A percentile compares a stretch with the other conserved stretches of the same genome.
These are phyloP conservation scores for Brachyhypopomus gauderio DNA, from an alignment of 2,113 vertebrate genomes.

Conservation along the genomic window DNA sequence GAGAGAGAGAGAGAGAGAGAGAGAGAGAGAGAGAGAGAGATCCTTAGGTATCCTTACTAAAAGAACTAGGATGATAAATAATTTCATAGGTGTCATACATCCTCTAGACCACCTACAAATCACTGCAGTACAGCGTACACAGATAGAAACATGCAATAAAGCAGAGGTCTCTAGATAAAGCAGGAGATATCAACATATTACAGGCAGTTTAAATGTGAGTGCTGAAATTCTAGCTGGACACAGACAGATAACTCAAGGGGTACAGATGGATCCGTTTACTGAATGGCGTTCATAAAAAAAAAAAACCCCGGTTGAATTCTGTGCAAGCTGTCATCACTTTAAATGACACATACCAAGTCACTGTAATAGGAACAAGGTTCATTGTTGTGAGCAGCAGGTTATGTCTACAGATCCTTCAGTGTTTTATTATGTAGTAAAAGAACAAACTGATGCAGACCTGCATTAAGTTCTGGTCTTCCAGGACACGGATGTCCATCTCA, in stretches of 20 bases:
- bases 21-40: conserved; percentile 30
- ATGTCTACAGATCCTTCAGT: too few relatives aligned
- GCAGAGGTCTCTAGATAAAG: not conserved
- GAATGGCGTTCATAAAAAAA: too few relatives aligned
- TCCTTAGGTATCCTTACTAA: conserved; percentile 29
- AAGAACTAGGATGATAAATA: conserved; percentile 53
- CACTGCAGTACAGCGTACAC: not conserved
- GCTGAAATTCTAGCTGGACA: too few relatives aligned
- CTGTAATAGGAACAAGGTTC: too few relatives aligned
- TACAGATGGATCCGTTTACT: not conserved
- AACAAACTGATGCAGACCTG: too few relatives aligned
- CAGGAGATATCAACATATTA: not conserved
- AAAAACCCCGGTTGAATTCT: not conserved
- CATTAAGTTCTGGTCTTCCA: too few relatives aligned
- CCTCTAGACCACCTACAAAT: conserved; percentile 65
- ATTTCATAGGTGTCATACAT: conserved; percentile 64
- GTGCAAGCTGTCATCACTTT: not conserved
- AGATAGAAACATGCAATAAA: not conserved
- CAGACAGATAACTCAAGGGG: too few relatives aligned
- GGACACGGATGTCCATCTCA: not conserved
- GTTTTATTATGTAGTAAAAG: too few relatives aligned
- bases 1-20: conserved; percentile 19
- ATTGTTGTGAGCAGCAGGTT: too few relatives aligned
- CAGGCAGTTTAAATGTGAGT: not conserved
- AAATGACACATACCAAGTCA: not conserved